phyloP scores from a whole-genome alignment of 2,888 invertebrate species.

The Parnassius orleans region DNA sequence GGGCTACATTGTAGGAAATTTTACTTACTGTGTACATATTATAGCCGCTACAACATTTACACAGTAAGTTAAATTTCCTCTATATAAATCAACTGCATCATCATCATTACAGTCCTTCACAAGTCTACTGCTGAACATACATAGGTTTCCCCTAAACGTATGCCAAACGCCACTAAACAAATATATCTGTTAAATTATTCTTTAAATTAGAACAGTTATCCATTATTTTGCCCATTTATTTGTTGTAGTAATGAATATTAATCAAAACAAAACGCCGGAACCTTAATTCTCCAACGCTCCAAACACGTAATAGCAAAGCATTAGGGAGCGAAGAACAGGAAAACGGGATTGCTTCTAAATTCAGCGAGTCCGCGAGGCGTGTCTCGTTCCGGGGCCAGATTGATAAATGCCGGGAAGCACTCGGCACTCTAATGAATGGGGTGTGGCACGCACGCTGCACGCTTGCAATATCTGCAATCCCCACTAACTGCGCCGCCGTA shows the following conservation, averaged over 20 bases:
- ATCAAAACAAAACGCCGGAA: not conserved
- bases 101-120: no score
- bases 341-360: conserved; percentile 21
- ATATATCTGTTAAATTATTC: no score
- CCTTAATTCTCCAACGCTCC: not conserved
- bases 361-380: conserved; percentile 28
- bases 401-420: conserved; percentile 80
- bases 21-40: no score
- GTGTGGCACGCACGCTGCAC: conserved; percentile 74
- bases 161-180: no score
- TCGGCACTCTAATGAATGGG: conserved; percentile 76
- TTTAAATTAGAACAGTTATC: no score
- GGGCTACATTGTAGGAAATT: no score
- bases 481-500: conserved; percentile 43
- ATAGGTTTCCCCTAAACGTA: no score
- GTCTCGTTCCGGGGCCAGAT: conserved; percentile 55
- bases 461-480: conserved; percentile 66
- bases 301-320: conserved; percentile 16
- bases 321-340: conserved; percentile 9
- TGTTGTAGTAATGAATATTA: not conserved
- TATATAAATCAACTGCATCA: no score
- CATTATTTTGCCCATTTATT: no score
- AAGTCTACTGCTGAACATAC: no score
- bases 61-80: no score
- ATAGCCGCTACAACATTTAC: no score